Base-by-base conservation (phyloP, 1,140 invertebrate genomes). In the Zeugodacus cucurbitae region DNA sequence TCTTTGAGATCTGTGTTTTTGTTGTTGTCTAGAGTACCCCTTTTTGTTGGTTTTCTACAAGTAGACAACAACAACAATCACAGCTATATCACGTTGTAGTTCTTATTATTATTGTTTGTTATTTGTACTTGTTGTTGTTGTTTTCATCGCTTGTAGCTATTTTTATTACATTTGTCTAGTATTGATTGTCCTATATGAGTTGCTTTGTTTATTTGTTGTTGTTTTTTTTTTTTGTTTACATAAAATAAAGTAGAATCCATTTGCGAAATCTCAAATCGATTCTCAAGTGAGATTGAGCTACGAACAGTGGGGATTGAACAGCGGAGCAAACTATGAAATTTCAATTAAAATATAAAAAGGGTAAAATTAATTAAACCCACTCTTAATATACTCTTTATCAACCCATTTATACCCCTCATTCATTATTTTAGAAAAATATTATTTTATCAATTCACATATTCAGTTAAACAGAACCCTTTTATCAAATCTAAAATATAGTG, bases 131-230 rank as follows among this genome's bases (percentile, higher is more conserved):
- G 67, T 22, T 74, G 17, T 74, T 74, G 5, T 74, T 74, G n/a
- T 64, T 64, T 26, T 64, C n/a, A 64, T 41, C 32, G 37, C 67
- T 37, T 37, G 67, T 74, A 74, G 67, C 32, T 74, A 74, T 74
- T 74, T 74, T 74, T 74, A 37, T n/a, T 41, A 37, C 34, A 74
- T 74, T 74, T 74, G 67, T n/a, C 20, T 74, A 74, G 67, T 41
- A 41, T 20, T 67, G 26, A 20, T 34, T 14, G 29, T 67, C 6
- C n/a, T 34, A 32, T 29, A 17, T 34, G 32, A 70, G 14, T 41
- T 48, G 29, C 20, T 70, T 37, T 6, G 14, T 34, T 59, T 70
- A 11, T 22, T 74, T 41, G 20, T 74, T 54, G 14, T 54, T 54
- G 48, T 54, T 54, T 67, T 54, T 59, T 59, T 59, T 1, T 37